Conservation (phyloP, 2,888 invertebrate genomes). For the Drosophila cognata region DNA sequence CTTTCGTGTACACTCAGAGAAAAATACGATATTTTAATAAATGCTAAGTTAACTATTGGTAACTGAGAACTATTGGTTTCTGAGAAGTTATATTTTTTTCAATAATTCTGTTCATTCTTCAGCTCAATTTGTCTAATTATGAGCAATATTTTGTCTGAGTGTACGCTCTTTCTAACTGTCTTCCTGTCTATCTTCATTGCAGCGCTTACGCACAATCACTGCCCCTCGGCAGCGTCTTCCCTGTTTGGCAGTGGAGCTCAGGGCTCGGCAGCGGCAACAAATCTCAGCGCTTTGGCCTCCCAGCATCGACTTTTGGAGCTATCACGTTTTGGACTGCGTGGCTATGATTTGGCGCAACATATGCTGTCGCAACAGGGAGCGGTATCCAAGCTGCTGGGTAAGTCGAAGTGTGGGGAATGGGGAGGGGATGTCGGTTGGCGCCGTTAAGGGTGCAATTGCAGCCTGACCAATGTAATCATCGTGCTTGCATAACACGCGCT, state of each 20-base stretch:
- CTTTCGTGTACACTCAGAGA: constrained; percentile 13
- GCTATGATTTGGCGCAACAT: constrained; percentile 96
- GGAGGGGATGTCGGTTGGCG: background rate
- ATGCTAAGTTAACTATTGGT: background rate
- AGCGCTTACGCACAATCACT: constrained; percentile 68
- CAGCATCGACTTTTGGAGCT: constrained; percentile 93
- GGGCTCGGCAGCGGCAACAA: constrained; percentile 85
- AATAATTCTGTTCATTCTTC: too few species aligned
- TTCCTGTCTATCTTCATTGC: constrained; percentile 22
- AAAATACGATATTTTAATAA: background rate
- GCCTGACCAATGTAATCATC: constrained; percentile 70
- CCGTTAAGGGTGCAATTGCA: constrained; percentile 19
- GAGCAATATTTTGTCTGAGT: background rate
- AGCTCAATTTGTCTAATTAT: background rate
- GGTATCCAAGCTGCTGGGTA: constrained; percentile 95
- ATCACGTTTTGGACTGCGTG: constrained; percentile 92
- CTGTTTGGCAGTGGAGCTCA: constrained; percentile 70
- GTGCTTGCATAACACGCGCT: constrained; percentile 67
- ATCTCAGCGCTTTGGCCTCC: constrained; percentile 89
- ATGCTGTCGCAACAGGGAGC: constrained; percentile 96
- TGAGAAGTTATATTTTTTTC: background rate
- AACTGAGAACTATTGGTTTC: too few species aligned
- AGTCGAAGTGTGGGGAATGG: constrained; percentile 82
- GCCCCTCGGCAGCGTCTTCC: constrained; percentile 71
- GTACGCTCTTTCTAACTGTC: background rate